Conservation (phyloP, 2,113 vertebrate species). For the Forbesichthys agassizii region DNA sequence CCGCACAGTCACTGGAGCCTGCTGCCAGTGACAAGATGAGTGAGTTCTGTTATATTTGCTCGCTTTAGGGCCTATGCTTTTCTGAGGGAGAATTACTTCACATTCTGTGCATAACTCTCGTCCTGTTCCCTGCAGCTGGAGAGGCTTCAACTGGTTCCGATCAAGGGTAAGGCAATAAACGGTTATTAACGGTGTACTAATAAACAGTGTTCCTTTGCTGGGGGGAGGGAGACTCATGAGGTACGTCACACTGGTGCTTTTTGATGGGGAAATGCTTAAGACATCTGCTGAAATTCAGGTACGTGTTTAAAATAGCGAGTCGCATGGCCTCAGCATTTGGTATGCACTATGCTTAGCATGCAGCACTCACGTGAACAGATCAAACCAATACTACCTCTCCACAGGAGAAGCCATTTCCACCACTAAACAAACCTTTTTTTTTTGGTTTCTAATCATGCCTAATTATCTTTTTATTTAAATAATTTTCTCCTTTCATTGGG, state of each 20-base stretch:
- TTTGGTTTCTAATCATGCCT: slow-evolving; percentile 3
- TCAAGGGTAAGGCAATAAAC: slow-evolving; percentile 71
- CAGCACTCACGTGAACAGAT: slow-evolving; percentile 40
- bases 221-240: slow-evolving; percentile 20
- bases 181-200: slow-evolving; percentile 5
- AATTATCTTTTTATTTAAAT: slow-evolving; percentile 32
- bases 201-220: slow-evolving; percentile 14
- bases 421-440: slow-evolving; percentile 33
- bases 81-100: background rate
- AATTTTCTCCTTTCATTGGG: slow-evolving; percentile 41
- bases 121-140: slow-evolving; percentile 55
- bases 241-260: slow-evolving; percentile 33
- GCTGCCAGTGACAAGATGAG: slow-evolving; percentile 66
- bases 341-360: slow-evolving; percentile 66
- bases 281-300: slow-evolving; percentile 63
- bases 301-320: slow-evolving; percentile 60
- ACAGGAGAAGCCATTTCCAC: slow-evolving; percentile 9
- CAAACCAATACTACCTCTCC: slow-evolving; percentile 11
- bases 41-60: slow-evolving; percentile 39
- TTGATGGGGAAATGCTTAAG: slow-evolving; percentile 54
- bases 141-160: slow-evolving; percentile 66
- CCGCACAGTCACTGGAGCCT: slow-evolving; percentile 60
- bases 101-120: slow-evolving; percentile 1
- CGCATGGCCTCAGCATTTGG: slow-evolving; percentile 56
- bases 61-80: background rate